Evolutionary conservation across 2,113 vertebrate genomes (phyloP), one percentile per base, ranked within the genome.

Genomic region (Astatotilapia flaviijosephi): DNA sequence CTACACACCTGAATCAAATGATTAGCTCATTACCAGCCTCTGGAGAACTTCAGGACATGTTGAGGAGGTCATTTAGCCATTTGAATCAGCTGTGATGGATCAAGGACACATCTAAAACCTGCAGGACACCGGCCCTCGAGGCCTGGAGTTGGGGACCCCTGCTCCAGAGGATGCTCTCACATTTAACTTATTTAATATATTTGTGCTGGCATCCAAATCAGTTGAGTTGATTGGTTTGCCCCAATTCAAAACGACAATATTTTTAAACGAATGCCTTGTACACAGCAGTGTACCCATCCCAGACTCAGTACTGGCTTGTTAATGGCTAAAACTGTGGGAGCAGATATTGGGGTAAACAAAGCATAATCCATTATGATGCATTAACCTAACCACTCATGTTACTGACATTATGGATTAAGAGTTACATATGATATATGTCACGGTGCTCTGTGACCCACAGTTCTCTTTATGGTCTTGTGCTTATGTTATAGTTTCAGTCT

Each of bases 11-110:
- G 51, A 53, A 53, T 53, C 51, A 21, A 0, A 21, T 53, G 9
- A 53, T 11, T 1, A 53, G 19, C 0, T n/a, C 9, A 11, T 53
- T 53, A 53, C 2, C 19, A 51, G 49, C 19, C 0, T 53, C 51
- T 53, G 19, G 19, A 53, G 19, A 53, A 21, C 51, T 53, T 6
- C 3, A 53, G 0, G 17, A 19, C 17, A 51, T 19, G 17, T 51
- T 51, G 19, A 53, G 49, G 5, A n/a, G 49, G 5, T 53, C 1
- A 6, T 53, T 53, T 53, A 53, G 1, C 9, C 3, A 0, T 53
- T 10, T 53, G 0, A 53, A 53, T 53, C 51, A 21, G 5, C 51
- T 53, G 51, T 3, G 19, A 1, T 53, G 19, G 51, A 53, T 53
- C 9, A 53, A 4, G 6, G 42, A 45, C 42, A 7, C 13, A 2